Evolutionary conservation across 2,888 invertebrate species (phyloP).

Genomic region (Rhopalosiphum nymphaeae): DNA sequence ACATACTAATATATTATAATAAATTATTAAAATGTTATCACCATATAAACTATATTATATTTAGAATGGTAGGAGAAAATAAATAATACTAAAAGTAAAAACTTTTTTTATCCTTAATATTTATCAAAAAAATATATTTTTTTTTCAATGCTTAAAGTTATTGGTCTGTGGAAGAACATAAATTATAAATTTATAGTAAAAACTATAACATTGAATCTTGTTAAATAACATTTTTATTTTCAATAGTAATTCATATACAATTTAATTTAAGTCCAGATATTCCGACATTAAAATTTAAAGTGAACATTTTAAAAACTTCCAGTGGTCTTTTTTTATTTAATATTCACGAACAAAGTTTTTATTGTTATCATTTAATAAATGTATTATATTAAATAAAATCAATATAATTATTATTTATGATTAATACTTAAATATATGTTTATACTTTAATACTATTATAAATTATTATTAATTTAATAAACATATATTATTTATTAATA

Average conservation of each 20-base stretch:
- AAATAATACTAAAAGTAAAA: not conserved
- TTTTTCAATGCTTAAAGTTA: not conserved
- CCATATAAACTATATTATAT: not conserved
- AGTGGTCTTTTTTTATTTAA: not conserved
- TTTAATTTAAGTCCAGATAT: not conserved
- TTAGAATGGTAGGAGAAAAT: not conserved
- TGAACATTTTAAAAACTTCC: not conserved
- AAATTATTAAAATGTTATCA: not conserved
- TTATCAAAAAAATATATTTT: not conserved
- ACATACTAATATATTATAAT: not conserved
- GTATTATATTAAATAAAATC: too few relatives aligned
- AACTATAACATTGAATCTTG: slow-evolving; percentile 44
- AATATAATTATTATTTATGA: too few relatives aligned
- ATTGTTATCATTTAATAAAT: not conserved
- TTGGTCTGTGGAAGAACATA: not conserved
- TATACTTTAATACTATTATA: not conserved
- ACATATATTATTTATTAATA: not conserved
- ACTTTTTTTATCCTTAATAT: not conserved
- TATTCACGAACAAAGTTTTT: not conserved
- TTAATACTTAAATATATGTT: not conserved
- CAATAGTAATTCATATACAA: slow-evolving; percentile 7
- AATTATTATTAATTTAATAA: not conserved
- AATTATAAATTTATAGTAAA: not conserved
- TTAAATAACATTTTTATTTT: slow-evolving; percentile 38
- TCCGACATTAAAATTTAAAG: not conserved